Base-by-base conservation (phyloP, 2,113 vertebrate genomes). In the Pygoscelis antarcticus region DNA sequence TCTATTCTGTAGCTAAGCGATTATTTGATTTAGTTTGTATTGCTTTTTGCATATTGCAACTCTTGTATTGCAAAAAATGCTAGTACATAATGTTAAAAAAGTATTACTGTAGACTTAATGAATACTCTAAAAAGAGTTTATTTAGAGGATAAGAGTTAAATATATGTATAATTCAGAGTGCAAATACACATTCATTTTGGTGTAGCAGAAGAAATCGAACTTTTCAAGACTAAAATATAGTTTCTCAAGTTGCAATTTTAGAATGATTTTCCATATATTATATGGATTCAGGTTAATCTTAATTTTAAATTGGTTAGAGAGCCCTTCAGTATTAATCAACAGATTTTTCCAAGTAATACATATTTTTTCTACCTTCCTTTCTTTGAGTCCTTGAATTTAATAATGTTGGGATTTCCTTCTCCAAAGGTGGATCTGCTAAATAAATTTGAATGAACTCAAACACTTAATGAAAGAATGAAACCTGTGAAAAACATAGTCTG, bases 341-440 rank as follows among this genome's bases (percentile, higher is more conserved):
- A 81, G 20, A 62, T 90, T 96, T 95, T 94, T 90, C 90, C 57
- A 90, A 94, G 83, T 42, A 83, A 70, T 21, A 36, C 13, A n/a
- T 75, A 8, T 62, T 89, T 91, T 96, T 91, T 88, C 62, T 91
- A 44, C 87, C n/a, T 92, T 81, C 42, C 26, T 91, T 87, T 84
- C 69, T 94, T 88, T 85, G 44, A 76, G 77, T 52, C 8, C 49
- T 87, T 93, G 62, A 69, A 93, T 96, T 95, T 96, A 95, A 97
- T 91, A 85, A 96, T 27, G 22, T 64, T 93, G 89, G 91, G 81
- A 94, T 96, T 96, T 97, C 94, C 81, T 84, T 49, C 58, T 95
- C 58, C 62, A 74, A 90, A 87, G 78, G 62, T 32, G 49, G 70
- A 90, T 93, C 94, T 96, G 93, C 62, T 87, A 95, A 95, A 88